Evolutionary conservation across 37 sponge, comb jelly and placozoan genomes (phyloP), one percentile per base, ranked within the genome.

Genomic region (Theonella swinhoei): DNA sequence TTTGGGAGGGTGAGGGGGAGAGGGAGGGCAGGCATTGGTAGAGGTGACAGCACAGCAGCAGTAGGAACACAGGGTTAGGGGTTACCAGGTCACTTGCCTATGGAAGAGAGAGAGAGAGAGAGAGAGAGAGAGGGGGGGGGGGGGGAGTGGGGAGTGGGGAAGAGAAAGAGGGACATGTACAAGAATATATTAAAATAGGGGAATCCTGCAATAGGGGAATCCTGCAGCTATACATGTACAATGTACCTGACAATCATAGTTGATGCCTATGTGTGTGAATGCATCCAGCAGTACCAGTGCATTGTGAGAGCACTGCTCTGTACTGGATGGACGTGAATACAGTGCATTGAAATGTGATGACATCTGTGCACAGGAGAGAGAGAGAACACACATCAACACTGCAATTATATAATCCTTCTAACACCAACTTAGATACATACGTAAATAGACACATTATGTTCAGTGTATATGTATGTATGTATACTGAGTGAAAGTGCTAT

Each of bases 251-350:
- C 93, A 76, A 72, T 96, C 96, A 78, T 96, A 96, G 68, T 90
- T 85, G 11, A 96, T 26, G 25, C 90, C 96, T 59, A 93, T 42
- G 24, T 73, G 25, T 39, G 54, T 54, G 24, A 96, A 62, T 35
- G 96, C 91, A 41, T 85, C 40, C 17, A 96, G 33, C 26, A 96
- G 43, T 4, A 88, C 42, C 31, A 93, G 41, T 5, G 88, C 91
- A 92, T 96, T 96, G 80, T 96, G 96, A 60, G 88, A 72, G 72
- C 88, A 92, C 83, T 96, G 88, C 78, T 90, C 93, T 4, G 91
- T 81, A 26, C 74, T 80, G 39, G 54, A 34, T 4, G 94, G 94
- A 9, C 84, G 62, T 32, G 76, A 34, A 84, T 78, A 96, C 61
- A 96, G 68, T 68, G 68, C 61, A 1, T 68, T 59, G 40, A 96